These are phyloP conservation scores for Mobula hypostoma DNA, from an alignment of 2,113 vertebrate species.

Conservation along the genomic window DNA sequence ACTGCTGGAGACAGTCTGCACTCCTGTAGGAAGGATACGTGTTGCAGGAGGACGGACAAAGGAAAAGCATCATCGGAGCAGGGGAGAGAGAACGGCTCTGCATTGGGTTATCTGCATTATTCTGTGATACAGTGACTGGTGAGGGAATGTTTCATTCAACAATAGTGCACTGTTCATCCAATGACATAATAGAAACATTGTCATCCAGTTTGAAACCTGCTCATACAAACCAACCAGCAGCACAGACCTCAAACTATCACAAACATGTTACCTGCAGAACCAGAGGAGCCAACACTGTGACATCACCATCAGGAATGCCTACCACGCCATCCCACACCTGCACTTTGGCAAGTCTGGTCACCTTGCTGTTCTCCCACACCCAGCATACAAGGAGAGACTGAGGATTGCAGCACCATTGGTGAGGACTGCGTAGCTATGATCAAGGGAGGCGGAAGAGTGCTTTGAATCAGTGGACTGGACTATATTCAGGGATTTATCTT, in stretches of 20 bases:
- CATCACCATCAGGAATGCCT: too few relatives aligned
- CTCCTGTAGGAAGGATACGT: neutral
- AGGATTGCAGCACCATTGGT: too few relatives aligned
- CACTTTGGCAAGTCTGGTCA: too few relatives aligned
- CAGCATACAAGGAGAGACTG: too few relatives aligned
- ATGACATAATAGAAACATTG: neutral
- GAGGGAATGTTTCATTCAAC: neutral
- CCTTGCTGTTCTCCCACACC: too few relatives aligned
- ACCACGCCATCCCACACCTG: too few relatives aligned
- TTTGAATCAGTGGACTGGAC: too few relatives aligned
- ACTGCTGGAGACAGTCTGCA: neutral
- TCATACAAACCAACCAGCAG: neutral
- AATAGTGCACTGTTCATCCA: neutral
- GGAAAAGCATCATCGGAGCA: neutral
- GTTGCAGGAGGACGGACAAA: neutral
- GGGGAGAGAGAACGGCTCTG: neutral
- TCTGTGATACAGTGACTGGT: neutral
- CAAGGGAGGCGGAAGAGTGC: too few relatives aligned
- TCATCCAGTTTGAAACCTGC: neutral
- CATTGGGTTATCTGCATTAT: neutral
- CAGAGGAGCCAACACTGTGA: too few relatives aligned
- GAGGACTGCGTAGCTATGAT: too few relatives aligned
- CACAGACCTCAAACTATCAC: neutral
- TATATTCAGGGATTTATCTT: too few relatives aligned
- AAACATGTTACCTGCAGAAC: too few relatives aligned